Percentiles rank a stretch among this genome's conserved stretches.
phyloP scores from a whole-genome alignment of 2,797 vertebrate genomes.

The Dendrocincla tyrannina region DNA sequence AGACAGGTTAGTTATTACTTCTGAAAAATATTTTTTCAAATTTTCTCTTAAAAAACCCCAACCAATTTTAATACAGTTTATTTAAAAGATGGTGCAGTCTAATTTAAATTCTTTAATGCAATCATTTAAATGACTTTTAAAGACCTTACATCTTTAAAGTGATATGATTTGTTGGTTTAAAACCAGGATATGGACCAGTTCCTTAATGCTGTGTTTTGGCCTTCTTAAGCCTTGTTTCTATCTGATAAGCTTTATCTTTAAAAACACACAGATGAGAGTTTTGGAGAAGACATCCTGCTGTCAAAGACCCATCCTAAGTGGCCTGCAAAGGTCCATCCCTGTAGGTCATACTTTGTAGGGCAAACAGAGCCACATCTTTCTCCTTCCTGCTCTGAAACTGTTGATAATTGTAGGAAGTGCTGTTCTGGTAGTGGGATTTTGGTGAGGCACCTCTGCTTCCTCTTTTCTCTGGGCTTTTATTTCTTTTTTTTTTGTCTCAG shows the following conservation, averaged over 20 bases:
- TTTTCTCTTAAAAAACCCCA: slow-evolving; percentile 9
- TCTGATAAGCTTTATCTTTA: neutral
- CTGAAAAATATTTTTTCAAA: slow-evolving; percentile 33
- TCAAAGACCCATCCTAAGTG: neutral
- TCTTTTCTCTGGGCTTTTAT: neutral
- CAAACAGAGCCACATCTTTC: neutral
- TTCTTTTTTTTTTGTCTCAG: neutral
- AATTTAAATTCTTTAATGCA: slow-evolving; percentile 23
- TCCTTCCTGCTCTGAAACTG: neutral
- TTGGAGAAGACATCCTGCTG: neutral
- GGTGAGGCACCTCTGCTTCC: neutral
- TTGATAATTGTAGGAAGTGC: neutral
- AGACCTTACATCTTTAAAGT: neutral
- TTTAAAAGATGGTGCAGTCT: neutral
- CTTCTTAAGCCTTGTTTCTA: neutral
- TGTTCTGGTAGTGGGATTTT: neutral
- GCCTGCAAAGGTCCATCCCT: neutral
- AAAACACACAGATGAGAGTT: neutral
- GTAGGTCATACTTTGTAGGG: neutral
- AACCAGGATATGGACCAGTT: neutral
- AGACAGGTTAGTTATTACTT: neutral
- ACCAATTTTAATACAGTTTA: neutral
- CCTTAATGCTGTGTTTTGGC: neutral
- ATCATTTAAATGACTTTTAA: slow-evolving; percentile 14
- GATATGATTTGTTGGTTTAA: neutral